Base-by-base conservation (phyloP, 1,140 invertebrate genomes). In the Parasteatoda tepidariorum region DNA sequence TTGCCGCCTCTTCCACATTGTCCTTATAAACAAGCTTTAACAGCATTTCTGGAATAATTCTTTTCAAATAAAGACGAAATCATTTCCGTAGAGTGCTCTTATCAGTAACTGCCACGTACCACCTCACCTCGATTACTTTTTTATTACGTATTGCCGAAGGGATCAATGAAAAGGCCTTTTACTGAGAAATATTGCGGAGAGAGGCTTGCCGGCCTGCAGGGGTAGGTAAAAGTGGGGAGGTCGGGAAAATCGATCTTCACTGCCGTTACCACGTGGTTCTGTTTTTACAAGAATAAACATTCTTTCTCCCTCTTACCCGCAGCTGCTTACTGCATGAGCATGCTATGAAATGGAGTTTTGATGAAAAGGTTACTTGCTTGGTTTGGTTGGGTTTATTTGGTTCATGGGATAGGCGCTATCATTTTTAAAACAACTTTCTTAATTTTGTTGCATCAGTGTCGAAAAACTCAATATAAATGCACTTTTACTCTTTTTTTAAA, bases 121-220 rank as follows among this genome's bases (percentile, higher is more conserved):
- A n/a, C n/a, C n/a, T n/a, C 55, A 41, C 55, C 78, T 82, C 66
- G 67, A 82, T 82, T 70, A 70, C 78, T 82, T 82, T 82, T 82
- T 82, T 82, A 82, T 82, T 82, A 82, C 54, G 78, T 82, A 82
- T 82, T 82, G 78, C 78, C 78, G 62, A 70, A 64, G 78, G 78
- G 78, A 82, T 82, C 78, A 82, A 82, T 82, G 78, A 41, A 62
- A 70, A 62, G 67, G 15, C 62, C 76, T 79, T 79, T 79, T 79
- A 82, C 78, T 70, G 78, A 71, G 78, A 71, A 82, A 82, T 82
- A 82, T 71, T 70, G 78, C 67, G 78, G 54, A 64, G 55, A 13
- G 74, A 78, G 66, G 13, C 24, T 9, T 28, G 38, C 68, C 6
- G 38, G 28, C n/a, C 74, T 30, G 41, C 54, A 68, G 76, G 48